Base-by-base conservation (phyloP, 1,140 invertebrate species). In the Sarcophaga bullata region DNA sequence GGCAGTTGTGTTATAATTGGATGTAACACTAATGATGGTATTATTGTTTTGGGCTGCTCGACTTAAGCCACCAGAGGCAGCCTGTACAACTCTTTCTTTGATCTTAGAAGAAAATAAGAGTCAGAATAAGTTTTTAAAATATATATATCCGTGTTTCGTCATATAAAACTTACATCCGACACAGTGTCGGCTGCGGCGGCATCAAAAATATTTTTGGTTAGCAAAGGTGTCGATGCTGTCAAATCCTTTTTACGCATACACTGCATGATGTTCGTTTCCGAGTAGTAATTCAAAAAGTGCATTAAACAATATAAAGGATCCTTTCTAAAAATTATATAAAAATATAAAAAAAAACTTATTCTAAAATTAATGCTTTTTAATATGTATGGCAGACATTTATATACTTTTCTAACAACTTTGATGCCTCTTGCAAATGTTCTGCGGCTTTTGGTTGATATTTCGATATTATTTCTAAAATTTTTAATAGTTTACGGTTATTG, bases 301-400 rank as follows among this genome's bases (percentile, higher is more conserved):
- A 90, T 80, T 75, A 89, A 73, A 75, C 86, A 89, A 72, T 84
- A 88, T 80, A 86, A 86, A 7, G 88, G 88, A 85, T 90, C 88
- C 81, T 86, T 89, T 8, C 87, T 85, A n/a, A 85, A 80, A 19
- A 19, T 48, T 37, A 37, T 37, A 37, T 4, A 37, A 37, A n/a
- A n/a, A n/a, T n/a, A n/a, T n/a, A n/a, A n/a, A n/a, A n/a, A n/a
- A n/a, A n/a, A n/a, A n/a, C n/a, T n/a, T n/a, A n/a, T n/a, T n/a
- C n/a, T n/a, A n/a, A n/a, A n/a, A 7, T 19, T 7, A 48, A 73
- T 46, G 10, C 13, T 15, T n/a, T 13, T 7, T 11, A 8, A 62
- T 19, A n/a, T n/a, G n/a, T n/a, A n/a, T n/a, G n/a, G 17, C 62
- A 73, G 76, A 75, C 8, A 15, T 1, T 25, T 19, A 84, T 83